Evolutionary conservation across 2,797 vertebrate genomes (phyloP).

Genomic region (Poeciliopsis presidionis): DNA sequence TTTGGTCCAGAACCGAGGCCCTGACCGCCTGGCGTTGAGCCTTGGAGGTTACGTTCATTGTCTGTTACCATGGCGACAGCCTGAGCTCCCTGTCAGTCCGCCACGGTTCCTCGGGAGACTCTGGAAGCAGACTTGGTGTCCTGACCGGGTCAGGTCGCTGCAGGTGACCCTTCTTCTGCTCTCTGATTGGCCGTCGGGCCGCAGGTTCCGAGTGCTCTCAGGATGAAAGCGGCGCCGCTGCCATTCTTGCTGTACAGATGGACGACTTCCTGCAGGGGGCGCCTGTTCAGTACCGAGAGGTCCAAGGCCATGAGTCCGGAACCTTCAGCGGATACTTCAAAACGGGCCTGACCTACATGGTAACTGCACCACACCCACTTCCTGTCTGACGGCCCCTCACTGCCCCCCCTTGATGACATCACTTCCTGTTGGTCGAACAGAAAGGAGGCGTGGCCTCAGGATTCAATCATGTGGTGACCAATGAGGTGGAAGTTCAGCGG

Average conservation of each 20-base stretch:
- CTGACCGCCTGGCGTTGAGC: too few species aligned
- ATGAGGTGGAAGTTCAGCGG: conserved; percentile 39
- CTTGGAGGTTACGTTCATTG: not conserved
- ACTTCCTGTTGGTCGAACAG: conserved; percentile 47
- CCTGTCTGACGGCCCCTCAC: not conserved
- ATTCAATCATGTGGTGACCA: conserved; percentile 63
- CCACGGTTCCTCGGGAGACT: too few species aligned
- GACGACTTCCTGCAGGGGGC: conserved; percentile 87
- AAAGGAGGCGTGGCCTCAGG: conserved; percentile 73
- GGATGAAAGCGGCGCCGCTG: conserved; percentile 87
- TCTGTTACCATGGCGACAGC: not conserved
- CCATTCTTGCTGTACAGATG: conserved; percentile 90
- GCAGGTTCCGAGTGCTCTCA: conserved; percentile 85
- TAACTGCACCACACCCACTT: conserved; percentile 24
- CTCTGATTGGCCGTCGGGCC: conserved; percentile 14
- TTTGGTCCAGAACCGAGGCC: not conserved
- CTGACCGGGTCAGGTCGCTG: not conserved
- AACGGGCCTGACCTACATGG: conserved; percentile 90
- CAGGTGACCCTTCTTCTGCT: not conserved
- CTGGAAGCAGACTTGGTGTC: too few species aligned
- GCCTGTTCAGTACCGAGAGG: conserved; percentile 87
- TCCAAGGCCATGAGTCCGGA: conserved; percentile 86
- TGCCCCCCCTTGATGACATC: not conserved
- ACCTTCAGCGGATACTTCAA: conserved; percentile 92
- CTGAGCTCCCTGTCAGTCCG: too few species aligned